A percentile compares a stretch with the other conserved stretches of the same genome.
Conservation (phyloP, 2,113 vertebrate genomes). For the Gymnocephalus cernua region DNA sequence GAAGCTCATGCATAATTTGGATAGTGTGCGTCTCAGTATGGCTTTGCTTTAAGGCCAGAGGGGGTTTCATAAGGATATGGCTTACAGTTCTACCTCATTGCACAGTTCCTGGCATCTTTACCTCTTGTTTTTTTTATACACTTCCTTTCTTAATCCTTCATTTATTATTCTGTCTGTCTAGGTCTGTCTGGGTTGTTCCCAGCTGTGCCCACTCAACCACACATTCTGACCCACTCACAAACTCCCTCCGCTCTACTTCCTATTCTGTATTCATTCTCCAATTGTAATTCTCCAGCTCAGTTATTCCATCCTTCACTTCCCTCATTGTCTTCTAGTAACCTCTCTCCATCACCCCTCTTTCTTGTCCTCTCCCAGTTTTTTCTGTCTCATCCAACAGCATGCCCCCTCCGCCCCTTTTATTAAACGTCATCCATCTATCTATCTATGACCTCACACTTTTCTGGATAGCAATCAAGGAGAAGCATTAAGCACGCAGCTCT, state of each 20-base stretch:
- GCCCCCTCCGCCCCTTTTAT: neutral
- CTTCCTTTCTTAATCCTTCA: constrained; percentile 25
- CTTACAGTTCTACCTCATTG: constrained; percentile 11
- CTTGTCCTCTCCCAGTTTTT: neutral
- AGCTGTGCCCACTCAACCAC: constrained; percentile 44
- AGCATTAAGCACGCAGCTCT: constrained; percentile 40
- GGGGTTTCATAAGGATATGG: constrained; percentile 42
- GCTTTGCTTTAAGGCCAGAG: constrained; percentile 49
- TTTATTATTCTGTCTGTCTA: constrained; percentile 31
- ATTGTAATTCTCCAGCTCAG: constrained; percentile 6
- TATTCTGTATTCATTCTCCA: constrained; percentile 1
- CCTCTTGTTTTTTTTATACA: constrained; percentile 5
- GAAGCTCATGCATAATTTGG: constrained; percentile 65
- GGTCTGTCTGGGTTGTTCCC: constrained; percentile 27
- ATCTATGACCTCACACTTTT: constrained; percentile 41
- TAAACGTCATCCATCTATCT: constrained; percentile 12
- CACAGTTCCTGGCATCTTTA: constrained; percentile 32
- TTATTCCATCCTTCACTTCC: constrained; percentile 10
- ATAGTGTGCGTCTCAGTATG: constrained; percentile 29
- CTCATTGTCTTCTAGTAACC: constrained; percentile 11
- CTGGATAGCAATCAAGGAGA: constrained; percentile 39
- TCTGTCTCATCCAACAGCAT: neutral
- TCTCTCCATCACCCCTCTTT: neutral
- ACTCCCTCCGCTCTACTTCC: neutral
- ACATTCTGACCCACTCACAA: constrained; percentile 28